Base-by-base conservation (phyloP, 2,113 vertebrate genomes). In the Paradoxurus hermaphroditus region DNA sequence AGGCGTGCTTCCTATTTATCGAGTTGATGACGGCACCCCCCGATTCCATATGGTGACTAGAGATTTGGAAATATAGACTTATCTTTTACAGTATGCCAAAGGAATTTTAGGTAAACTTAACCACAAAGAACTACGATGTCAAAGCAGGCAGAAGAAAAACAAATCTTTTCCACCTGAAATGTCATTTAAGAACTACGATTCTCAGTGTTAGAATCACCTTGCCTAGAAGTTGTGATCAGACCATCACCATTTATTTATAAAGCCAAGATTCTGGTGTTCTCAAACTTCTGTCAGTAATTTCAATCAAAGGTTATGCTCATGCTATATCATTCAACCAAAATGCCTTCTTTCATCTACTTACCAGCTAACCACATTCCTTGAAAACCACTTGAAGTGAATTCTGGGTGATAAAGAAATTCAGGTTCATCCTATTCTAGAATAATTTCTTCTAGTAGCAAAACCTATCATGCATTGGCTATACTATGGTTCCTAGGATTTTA, bases 61-160 rank as follows among this genome's bases (percentile, higher is more conserved):
- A 82, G 31, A 97, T 94, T 97, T 95, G 62, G 96, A 27, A 31
- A 44, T 70, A 87, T 65, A 93, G 75, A 85, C 46, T 97, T 91
- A 96, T 94, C 72, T 98, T 94, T 90, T 97, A 85, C 3, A 1
- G 13, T 46, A 91, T 0, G 7, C 83, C 44, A 95, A 89, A 97
- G 70, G 75, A 53, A 62, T 95, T 97, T 98, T 90, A 86, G 72
- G 63, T 78, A 97, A 97, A 21, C 89, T 29, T 96, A 97, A 82
- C 23, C 91, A 84, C 72, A 97, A 70, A 96, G 90, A 98, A 97
- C 93, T 91, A 93, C 68, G 96, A 96, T 96, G 75, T 63, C 92
- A 81, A 82, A 86, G 94, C 36, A 87, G 27, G 82, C 41, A 90
- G 83, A 97, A 95, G 86, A 96, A 97, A 98, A 94, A 41, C 3